Percentiles rank a stretch among this genome's conserved stretches.
Conservation (phyloP, 2,888 invertebrate genomes). For the Erynnis tages region DNA sequence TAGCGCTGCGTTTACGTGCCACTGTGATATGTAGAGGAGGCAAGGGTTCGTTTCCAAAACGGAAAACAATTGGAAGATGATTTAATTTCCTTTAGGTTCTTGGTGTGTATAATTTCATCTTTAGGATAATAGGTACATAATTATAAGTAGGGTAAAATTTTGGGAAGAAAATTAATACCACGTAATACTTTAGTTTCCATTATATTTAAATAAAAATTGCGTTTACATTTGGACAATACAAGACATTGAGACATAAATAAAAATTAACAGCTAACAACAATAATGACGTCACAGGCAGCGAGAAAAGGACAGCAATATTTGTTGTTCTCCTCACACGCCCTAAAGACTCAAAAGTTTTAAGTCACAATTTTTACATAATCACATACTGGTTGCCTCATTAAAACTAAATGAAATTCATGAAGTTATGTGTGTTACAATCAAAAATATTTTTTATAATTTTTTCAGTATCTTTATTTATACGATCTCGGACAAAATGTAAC, state of each 20-base stretch:
- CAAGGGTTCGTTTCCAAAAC: too few species aligned
- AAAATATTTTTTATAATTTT: too few species aligned
- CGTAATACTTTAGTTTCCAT: constrained; percentile 36
- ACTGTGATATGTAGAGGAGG: too few species aligned
- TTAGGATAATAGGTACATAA: too few species aligned
- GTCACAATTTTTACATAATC: constrained; percentile 8
- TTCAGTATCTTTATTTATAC: too few species aligned
- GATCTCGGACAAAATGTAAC: too few species aligned
- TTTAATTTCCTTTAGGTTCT: too few species aligned
- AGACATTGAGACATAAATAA: constrained; percentile 27
- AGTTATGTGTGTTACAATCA: too few species aligned
- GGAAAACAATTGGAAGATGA: too few species aligned
- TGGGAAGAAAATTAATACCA: constrained; percentile 3
- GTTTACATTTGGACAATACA: constrained; percentile 52
- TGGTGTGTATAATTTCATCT: too few species aligned
- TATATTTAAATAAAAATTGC: constrained; percentile 57
- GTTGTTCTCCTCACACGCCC: not conserved
- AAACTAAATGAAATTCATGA: too few species aligned
- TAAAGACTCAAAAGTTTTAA: not conserved
- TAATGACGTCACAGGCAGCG: not conserved
- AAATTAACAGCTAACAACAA: constrained; percentile 1
- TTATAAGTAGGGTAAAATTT: not conserved
- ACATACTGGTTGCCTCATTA: not conserved
- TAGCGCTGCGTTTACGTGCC: too few species aligned
- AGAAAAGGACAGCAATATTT: not conserved